Conservation (phyloP, 2,888 invertebrate genomes). For the Sinohyriopsis cumingii region DNA sequence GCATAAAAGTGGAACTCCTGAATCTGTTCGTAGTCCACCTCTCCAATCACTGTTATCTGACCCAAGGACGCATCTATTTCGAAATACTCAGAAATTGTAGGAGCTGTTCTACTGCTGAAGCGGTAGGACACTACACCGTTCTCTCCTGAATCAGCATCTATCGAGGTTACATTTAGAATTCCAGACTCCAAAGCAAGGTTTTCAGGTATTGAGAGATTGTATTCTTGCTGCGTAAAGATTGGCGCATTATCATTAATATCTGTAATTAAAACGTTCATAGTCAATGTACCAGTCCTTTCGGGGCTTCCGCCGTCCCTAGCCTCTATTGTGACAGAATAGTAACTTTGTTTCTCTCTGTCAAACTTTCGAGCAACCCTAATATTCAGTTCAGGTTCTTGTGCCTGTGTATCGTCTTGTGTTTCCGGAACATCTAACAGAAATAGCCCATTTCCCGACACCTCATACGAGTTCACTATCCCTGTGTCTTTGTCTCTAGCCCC, state of each 20-base stretch:
- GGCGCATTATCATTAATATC: conserved; percentile 55
- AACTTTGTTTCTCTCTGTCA: conserved; percentile 52
- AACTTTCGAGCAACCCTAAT: conserved; percentile 11
- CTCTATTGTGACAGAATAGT: conserved; percentile 49
- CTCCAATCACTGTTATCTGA: conserved; percentile 83
- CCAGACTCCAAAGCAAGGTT: conserved; percentile 29
- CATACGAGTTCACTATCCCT: conserved; percentile 37
- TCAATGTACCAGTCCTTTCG: conserved; percentile 39
- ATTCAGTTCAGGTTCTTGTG: too few relatives aligned
- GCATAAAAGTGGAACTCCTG: conserved; percentile 84
- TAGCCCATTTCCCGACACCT: too few relatives aligned
- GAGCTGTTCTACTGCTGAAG: conserved; percentile 47
- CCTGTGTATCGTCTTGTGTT: too few relatives aligned
- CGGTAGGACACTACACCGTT: conserved; percentile 77
- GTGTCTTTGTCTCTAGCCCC: conserved; percentile 49
- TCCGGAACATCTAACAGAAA: too few relatives aligned
- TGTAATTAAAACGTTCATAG: conserved; percentile 36
- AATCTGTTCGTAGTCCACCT: conserved; percentile 88
- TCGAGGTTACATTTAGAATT: conserved; percentile 79
- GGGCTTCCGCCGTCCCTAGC: conserved; percentile 53
- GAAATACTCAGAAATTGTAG: conserved; percentile 34
- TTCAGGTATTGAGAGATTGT: conserved; percentile 38
- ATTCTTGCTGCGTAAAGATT: conserved; percentile 30
- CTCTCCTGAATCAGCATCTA: conserved; percentile 86
- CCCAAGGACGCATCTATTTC: conserved; percentile 88